These are phyloP conservation scores for crab-eating macaque (Macaca fascicularis) DNA, from an alignment of 2,113 vertebrate species.

Conservation along the genomic window T2T-MFA8v1.1 NC_088395.1:152216001-152216500, in stretches of 20 bases:
- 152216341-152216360: background rate
- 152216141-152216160: background rate
- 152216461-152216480: background rate
- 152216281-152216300: constrained; percentile 3
- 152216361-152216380: background rate
- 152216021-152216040: background rate
- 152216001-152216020: background rate
- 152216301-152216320: background rate
- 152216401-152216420: background rate
- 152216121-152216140: background rate
- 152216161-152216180: background rate
- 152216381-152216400: background rate
- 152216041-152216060: background rate
- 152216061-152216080: background rate
- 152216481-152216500: background rate
- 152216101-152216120: background rate
- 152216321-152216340: background rate
- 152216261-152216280: background rate
- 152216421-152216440: background rate
- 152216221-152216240: background rate
- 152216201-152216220: constrained; percentile 28
- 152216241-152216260: background rate
- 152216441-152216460: background rate
- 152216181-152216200: background rate
- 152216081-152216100: background rate